Base-by-base conservation (phyloP, 2,113 vertebrate genomes). In the Picathartes gymnocephalus region DNA sequence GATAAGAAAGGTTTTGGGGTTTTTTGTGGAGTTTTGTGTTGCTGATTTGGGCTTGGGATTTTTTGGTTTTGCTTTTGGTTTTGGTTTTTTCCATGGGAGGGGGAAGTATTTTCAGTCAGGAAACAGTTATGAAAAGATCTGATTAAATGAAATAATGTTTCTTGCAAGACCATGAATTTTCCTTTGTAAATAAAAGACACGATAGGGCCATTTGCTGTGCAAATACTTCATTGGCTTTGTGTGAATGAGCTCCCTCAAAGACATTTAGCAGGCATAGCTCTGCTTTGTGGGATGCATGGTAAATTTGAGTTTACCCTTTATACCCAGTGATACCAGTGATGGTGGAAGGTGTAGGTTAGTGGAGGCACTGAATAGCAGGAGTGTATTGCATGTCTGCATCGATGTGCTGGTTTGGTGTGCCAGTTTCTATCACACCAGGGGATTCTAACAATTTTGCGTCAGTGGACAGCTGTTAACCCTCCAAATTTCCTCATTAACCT, bases 11-110 rank as follows among this genome's bases (percentile, higher is more conserved):
- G 5, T 44, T 54, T 9, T 7, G 31, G 14, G 2, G 8, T 5
- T 37, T 19, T 14, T 33, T 47, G 6, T 20, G 7, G 20, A 4
- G 12, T 1, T 23, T 45, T 65, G 4, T 40, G 18, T 70, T 78
- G 18, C 10, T 44, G 13, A 2, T 37, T n/a, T 61, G 28, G 7
- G 10, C 4, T 37, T 45, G 21, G 3, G 4, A 0, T 3, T 22
- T 53, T 69, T n/a, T n/a, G n/a, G n/a, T 39, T 64, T 79, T 53
- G 1, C 2, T 23, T 53, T 78, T 31, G 2, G 1, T 11, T 57
- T 60, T 30, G 24, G 5, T 28, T 57, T 64, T 90, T 56, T 22
- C 6, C 28, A 8, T 50, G 25, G 10, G 10, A 74, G 12, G 56
- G 7, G 3, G 25, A 31, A 82, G 57, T 28, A 33, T 23, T 54